Evolutionary conservation across 2,888 invertebrate species (phyloP), one percentile per base, ranked within the genome.

Genomic region (Rugalucina vietnamica): DNA sequence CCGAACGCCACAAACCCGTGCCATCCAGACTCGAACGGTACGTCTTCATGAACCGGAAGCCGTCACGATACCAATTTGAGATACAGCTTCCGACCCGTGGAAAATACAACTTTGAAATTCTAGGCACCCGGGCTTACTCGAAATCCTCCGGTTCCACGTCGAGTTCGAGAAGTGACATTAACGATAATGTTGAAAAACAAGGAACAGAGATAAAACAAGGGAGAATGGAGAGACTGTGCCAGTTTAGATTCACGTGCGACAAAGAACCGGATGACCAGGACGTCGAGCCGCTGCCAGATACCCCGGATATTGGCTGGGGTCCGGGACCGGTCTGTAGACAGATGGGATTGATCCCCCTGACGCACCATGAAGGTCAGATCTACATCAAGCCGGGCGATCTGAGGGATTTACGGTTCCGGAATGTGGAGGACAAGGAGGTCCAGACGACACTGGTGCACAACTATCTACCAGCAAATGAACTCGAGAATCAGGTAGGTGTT

Each of bases 221-320:
- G 10, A 50, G 34, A 18, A 29, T 82, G 29, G 76, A 80, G 24
- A 70, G 81, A 34, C 49, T 89, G 1, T 82, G 87, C 69, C 88
- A 90, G 79, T 82, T 87, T 39, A 83, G 84, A 73, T 50, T 90
- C 10, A 77, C 81, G 21, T 88, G 87, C 39, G 82, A 86, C 54
- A 80, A 80, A 50, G 78, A 84, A 34, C 76, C 83, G 1, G 77
- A 82, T 29, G 76, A 79, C 10, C 85, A 81, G n/a, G 85, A 84
- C n/a, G 12, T 81, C 27, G 87, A 88, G n/a, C 81, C 87, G 0
- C 70, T 89, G 36, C 90, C 90, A 43, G 85, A 87, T 24, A 50
- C 65, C 36, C 90, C 89, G 5, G 79, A 78, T 1, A 82, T 83
- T 50, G 90, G 90, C n/a, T 90, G 89, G 89, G 90, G 90, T 24